Conservation (phyloP, 2,113 vertebrate species). For the Notothenia rossii region DNA sequence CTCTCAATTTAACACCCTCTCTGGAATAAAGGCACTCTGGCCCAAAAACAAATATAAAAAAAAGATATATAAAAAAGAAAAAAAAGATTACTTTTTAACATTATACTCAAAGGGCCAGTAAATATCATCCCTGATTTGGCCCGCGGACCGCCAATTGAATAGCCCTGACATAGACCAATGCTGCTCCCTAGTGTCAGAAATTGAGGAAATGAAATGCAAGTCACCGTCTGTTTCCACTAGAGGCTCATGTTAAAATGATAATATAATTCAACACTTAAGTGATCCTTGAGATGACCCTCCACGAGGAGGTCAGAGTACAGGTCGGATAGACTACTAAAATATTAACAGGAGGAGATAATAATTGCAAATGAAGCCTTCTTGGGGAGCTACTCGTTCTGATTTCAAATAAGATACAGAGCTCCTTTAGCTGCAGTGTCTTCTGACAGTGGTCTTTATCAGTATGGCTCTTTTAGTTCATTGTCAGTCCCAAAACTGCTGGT, state of each 20-base stretch:
- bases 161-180: slow-evolving; percentile 23
- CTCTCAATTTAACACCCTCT: too few relatives aligned
- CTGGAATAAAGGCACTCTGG: too few relatives aligned
- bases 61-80: too few relatives aligned
- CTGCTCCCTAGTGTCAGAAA: slow-evolving; percentile 63
- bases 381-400: neutral
- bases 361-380: slow-evolving; percentile 25
- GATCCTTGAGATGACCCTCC: slow-evolving; percentile 17
- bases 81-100: too few relatives aligned
- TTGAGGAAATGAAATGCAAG: neutral
- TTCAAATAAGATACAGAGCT: slow-evolving; percentile 2
- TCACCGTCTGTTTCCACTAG: neutral
- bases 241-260: slow-evolving; percentile 17
- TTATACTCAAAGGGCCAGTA: too few relatives aligned
- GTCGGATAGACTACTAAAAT: slow-evolving; percentile 22
- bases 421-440: neutral
- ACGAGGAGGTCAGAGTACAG: slow-evolving; percentile 17
- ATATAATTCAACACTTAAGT: slow-evolving; percentile 24
- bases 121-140: too few relatives aligned
- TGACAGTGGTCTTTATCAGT: neutral
- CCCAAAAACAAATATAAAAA: too few relatives aligned
- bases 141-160: too few relatives aligned
- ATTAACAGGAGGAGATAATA: slow-evolving; percentile 8
- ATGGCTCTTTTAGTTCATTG: neutral
- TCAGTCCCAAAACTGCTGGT: neutral